Percentiles rank a stretch among this genome's conserved stretches.
These are phyloP conservation scores for Dryoscopus gambensis DNA, from an alignment of 2,113 vertebrate genomes.

Conservation along the genomic window DNA sequence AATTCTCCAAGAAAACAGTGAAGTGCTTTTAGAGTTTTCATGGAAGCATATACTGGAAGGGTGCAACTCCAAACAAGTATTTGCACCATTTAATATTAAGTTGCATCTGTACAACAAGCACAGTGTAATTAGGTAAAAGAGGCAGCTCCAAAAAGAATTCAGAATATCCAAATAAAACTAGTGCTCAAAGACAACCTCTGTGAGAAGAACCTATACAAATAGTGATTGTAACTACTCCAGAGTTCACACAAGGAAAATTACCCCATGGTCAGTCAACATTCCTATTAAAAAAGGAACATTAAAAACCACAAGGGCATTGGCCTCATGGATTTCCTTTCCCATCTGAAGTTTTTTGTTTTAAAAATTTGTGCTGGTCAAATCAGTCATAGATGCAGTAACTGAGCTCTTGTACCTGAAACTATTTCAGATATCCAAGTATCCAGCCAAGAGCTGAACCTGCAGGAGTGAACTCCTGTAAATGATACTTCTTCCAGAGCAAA, in stretches of 20 bases:
- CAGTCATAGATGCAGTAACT: background rate
- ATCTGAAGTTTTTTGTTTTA: background rate
- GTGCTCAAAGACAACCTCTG: background rate
- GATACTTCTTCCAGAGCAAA: background rate
- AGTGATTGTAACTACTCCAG: background rate
- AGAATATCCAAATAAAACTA: background rate
- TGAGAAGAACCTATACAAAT: background rate
- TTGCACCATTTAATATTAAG: background rate
- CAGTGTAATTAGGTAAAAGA: background rate
- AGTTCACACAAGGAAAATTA: background rate
- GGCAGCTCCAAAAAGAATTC: background rate
- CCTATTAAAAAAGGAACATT: background rate
- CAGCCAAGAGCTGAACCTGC: background rate
- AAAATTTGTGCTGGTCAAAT: background rate
- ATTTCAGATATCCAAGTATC: background rate
- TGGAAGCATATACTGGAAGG: background rate
- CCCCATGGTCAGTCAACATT: background rate
- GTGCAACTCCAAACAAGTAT: background rate
- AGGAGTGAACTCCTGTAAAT: background rate
- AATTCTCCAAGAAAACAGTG: background rate
- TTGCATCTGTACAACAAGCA: background rate
- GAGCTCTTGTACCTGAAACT: background rate
- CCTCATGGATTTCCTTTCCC: background rate
- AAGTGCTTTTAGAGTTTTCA: background rate
- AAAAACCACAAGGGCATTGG: background rate